These are phyloP conservation scores for Paramormyrops kingsleyae DNA, from an alignment of 2,113 vertebrate species.

Conservation along the genomic window DNA sequence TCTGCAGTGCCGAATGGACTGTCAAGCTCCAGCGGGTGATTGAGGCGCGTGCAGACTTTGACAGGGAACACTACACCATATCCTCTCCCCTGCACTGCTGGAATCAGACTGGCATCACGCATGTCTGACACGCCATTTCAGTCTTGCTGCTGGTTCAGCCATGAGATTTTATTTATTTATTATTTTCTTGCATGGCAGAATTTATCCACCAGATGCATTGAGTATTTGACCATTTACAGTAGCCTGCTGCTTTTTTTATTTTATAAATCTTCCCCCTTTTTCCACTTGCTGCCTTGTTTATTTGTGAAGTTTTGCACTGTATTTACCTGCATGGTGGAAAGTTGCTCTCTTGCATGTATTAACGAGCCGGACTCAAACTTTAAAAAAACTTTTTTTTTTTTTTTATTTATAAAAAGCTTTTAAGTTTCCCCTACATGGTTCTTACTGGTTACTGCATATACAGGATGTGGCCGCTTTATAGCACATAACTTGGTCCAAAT, in stretches of 20 bases:
- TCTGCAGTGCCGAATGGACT: neutral
- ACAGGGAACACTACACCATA: neutral
- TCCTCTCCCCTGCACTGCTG: neutral
- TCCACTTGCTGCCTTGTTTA: neutral
- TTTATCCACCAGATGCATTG: neutral
- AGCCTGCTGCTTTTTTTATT: neutral
- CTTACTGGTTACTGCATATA: conserved; percentile 27
- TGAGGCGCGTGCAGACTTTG: neutral
- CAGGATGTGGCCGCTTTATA: conserved; percentile 26
- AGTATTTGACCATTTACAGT: neutral
- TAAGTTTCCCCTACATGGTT: conserved; percentile 4
- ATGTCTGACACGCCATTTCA: conserved; percentile 1
- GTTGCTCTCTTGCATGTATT: conserved; percentile 12
- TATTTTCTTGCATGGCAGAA: neutral
- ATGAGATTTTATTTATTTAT: neutral
- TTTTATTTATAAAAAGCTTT: neutral
- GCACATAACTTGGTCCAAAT: conserved; percentile 11
- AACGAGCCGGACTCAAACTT: neutral
- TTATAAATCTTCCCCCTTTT: neutral
- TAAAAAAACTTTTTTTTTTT: neutral
- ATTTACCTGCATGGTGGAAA: conserved; percentile 15
- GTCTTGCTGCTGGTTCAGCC: neutral
- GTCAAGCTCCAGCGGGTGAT: too few relatives aligned
- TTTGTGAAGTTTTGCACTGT: neutral
- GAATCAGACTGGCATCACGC: neutral